Percentiles rank a stretch among this genome's conserved stretches.
phyloP scores from a whole-genome alignment of 2,888 invertebrate species.

The Coremacera marginata region DNA sequence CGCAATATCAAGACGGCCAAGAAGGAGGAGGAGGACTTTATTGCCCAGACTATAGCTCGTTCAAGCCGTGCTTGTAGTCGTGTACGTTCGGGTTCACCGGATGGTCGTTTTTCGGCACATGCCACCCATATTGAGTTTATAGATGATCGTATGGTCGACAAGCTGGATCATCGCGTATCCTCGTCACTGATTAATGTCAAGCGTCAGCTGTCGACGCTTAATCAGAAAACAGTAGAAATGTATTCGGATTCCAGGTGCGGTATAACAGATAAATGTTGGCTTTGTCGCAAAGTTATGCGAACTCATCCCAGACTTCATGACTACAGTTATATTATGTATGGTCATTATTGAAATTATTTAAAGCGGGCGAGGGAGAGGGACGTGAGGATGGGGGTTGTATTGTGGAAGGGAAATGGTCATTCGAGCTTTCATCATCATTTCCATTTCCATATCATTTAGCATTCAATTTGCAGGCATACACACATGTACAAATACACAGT shows the following conservation, averaged over 20 bases:
- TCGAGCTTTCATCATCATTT: not conserved
- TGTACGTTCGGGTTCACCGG: constrained; percentile 58
- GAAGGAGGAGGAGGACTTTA: constrained; percentile 62
- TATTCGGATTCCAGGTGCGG: constrained; percentile 69
- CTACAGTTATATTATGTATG: constrained; percentile 61
- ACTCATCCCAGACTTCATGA: constrained; percentile 66
- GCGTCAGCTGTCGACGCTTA: constrained; percentile 66
- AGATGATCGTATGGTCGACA: constrained; percentile 67
- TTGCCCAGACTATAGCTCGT: constrained; percentile 60
- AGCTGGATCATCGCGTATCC: constrained; percentile 67
- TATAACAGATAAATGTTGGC: constrained; percentile 67
- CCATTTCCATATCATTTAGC: not conserved
- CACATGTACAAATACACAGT: not conserved
- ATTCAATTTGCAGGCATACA: not conserved
- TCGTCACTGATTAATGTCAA: constrained; percentile 68
- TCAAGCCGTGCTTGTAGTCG: constrained; percentile 64
- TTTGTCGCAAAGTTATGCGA: constrained; percentile 66
- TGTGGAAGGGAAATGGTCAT: not conserved
- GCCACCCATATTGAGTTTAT: constrained; percentile 65
- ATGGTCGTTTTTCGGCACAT: constrained; percentile 57
- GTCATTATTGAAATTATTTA: constrained; percentile 46
- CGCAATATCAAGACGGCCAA: constrained; percentile 67
- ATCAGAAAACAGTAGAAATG: constrained; percentile 66
- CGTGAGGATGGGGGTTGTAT: constrained; percentile 4
- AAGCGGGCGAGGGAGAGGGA: not conserved